phyloP scores from a whole-genome alignment of 2,888 invertebrate genomes.

The Lasioglossum vierecki region DNA sequence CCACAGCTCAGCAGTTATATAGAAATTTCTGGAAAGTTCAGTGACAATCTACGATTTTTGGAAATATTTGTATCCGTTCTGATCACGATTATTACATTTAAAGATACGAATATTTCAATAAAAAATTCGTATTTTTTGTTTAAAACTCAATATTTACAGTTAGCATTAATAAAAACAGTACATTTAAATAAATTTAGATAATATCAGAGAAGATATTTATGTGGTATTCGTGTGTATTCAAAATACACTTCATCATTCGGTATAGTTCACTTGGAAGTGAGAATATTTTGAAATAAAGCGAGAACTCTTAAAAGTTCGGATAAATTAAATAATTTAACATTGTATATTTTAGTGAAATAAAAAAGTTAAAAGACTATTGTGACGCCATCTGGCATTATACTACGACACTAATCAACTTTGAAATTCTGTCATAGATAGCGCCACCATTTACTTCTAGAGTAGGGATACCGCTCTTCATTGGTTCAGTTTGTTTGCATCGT shows the following conservation, averaged over 20 bases:
- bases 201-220: background rate
- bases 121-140: background rate
- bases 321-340: background rate
- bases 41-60: background rate
- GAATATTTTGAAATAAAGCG: background rate
- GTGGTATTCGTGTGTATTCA: too few species aligned
- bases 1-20: background rate
- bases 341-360: background rate
- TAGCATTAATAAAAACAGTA: background rate
- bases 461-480: too few species aligned
- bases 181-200: background rate
- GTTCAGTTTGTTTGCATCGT: background rate
- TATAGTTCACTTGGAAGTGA: background rate
- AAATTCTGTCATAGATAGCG: background rate
- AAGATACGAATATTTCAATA: background rate
- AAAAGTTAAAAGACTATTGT: background rate
- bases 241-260: background rate
- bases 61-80: background rate
- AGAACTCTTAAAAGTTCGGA: background rate
- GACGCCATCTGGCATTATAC: background rate
- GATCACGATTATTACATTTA: background rate
- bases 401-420: background rate
- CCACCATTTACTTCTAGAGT: background rate
- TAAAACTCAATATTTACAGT: background rate
- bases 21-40: slow-evolving; percentile 47